phyloP scores from a whole-genome alignment of 64 coral and sea anemone species.

The Trachythela sp. region DNA sequence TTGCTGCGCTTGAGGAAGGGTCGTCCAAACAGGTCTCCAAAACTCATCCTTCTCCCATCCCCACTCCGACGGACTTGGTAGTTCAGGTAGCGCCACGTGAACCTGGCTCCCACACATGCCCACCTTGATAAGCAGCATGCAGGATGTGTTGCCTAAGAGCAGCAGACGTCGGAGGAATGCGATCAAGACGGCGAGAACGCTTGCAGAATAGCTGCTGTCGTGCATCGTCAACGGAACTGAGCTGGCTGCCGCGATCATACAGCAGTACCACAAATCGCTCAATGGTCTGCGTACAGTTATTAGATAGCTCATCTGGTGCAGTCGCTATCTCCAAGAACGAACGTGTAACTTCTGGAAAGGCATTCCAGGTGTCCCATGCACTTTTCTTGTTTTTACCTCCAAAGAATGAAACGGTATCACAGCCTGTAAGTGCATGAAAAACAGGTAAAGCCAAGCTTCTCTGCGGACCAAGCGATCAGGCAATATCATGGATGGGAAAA shows the following conservation, averaged over 20 bases:
- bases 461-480: slow-evolving; percentile 20
- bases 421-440: slow-evolving; percentile 50
- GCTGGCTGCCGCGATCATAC: slow-evolving; percentile 39
- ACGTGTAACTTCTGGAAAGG: slow-evolving; percentile 34
- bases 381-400: slow-evolving; percentile 30
- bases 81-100: slow-evolving; percentile 23
- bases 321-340: slow-evolving; percentile 38
- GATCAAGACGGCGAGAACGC: slow-evolving; percentile 11
- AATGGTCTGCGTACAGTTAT: slow-evolving; percentile 40
- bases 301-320: slow-evolving; percentile 29
- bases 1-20: slow-evolving; percentile 37
- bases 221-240: background rate
- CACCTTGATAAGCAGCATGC: slow-evolving; percentile 40
- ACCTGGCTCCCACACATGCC: slow-evolving; percentile 41
- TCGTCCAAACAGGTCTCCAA: slow-evolving; percentile 41
- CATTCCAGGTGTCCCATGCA: slow-evolving; percentile 54
- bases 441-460: slow-evolving; percentile 32
- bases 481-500: slow-evolving; percentile 49
- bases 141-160: slow-evolving; percentile 34
- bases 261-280: slow-evolving; percentile 49
- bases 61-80: slow-evolving; percentile 37
- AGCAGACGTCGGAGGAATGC: slow-evolving; percentile 29
- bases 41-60: slow-evolving; percentile 18
- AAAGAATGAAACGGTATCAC: slow-evolving; percentile 43
- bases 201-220: slow-evolving; percentile 20